Conservation (phyloP, 2,797 vertebrate species). For the Pelodytes ibericus region DNA sequence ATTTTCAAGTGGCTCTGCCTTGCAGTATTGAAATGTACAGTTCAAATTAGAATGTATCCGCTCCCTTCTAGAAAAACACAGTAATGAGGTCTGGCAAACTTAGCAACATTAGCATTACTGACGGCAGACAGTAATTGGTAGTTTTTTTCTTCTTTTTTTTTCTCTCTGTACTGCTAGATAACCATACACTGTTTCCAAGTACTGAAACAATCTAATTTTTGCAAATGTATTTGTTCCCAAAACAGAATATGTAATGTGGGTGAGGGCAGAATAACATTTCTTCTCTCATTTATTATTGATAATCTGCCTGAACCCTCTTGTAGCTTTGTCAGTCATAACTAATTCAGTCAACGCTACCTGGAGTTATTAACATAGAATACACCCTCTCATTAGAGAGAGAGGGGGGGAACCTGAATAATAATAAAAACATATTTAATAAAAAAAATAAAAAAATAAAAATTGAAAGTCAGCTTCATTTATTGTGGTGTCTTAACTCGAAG, state of each 20-base stretch:
- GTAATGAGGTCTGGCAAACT: constrained; percentile 52
- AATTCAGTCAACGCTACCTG: constrained; percentile 23
- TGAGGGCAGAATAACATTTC: constrained; percentile 26
- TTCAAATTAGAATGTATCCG: constrained; percentile 41
- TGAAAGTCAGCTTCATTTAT: background rate
- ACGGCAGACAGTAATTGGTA: constrained; percentile 48
- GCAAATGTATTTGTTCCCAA: constrained; percentile 48
- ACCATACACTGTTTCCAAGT: constrained; percentile 33
- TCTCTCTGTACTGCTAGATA: constrained; percentile 24
- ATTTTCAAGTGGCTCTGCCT: background rate
- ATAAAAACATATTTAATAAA: too few relatives aligned
- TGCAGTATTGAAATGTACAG: constrained; percentile 15
- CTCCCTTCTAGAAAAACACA: constrained; percentile 34
- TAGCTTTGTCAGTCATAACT: constrained; percentile 27
- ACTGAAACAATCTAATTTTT: constrained; percentile 49
- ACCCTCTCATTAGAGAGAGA: background rate
- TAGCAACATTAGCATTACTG: constrained; percentile 41
- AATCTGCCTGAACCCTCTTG: constrained; percentile 30
- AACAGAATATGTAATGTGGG: constrained; percentile 45
- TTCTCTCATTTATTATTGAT: constrained; percentile 53
- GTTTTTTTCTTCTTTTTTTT: too few relatives aligned
- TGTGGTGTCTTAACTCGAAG: background rate
- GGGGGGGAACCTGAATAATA: too few relatives aligned
- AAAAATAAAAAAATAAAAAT: background rate
- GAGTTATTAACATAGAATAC: constrained; percentile 25